Conservation (phyloP, 2,797 vertebrate species). For the Hoplostethus mediterraneus region DNA sequence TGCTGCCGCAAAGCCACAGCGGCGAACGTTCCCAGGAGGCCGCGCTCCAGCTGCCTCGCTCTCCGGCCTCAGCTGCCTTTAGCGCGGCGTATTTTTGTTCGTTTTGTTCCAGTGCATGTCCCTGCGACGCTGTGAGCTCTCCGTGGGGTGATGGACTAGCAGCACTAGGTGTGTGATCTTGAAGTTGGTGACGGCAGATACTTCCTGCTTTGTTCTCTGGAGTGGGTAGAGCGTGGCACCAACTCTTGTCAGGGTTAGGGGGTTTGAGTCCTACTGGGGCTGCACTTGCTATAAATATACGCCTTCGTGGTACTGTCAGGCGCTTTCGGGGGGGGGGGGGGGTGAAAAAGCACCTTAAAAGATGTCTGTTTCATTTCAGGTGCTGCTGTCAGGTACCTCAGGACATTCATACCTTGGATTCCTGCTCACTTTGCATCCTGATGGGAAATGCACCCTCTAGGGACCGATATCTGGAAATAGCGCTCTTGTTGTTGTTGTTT, state of each 20-base stretch:
- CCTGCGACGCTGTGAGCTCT: background rate
- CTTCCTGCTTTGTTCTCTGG: no score
- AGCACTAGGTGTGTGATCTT: no score
- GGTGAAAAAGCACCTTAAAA: no score
- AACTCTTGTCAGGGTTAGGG: no score
- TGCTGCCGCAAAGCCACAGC: slow-evolving; percentile 40
- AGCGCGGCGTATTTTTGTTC: background rate
- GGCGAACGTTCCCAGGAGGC: slow-evolving; percentile 19
- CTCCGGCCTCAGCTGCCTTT: slow-evolving; percentile 4
- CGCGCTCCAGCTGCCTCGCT: slow-evolving; percentile 18
- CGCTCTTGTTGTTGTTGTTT: background rate
- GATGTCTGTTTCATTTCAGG: background rate
- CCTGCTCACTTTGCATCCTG: background rate
- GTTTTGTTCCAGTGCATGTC: background rate
- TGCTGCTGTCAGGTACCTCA: background rate
- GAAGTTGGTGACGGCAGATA: no score
- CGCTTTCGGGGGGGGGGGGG: no score
- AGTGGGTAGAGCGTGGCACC: no score
- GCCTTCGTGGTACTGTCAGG: no score
- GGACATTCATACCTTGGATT: background rate
- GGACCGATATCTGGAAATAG: background rate
- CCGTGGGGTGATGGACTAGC: background rate
- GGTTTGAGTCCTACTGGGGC: no score
- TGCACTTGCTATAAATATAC: no score
- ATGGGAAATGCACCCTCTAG: background rate